Evolutionary conservation across 2,113 vertebrate genomes (phyloP).

Genomic region (Aptenodytes patagonicus): DNA sequence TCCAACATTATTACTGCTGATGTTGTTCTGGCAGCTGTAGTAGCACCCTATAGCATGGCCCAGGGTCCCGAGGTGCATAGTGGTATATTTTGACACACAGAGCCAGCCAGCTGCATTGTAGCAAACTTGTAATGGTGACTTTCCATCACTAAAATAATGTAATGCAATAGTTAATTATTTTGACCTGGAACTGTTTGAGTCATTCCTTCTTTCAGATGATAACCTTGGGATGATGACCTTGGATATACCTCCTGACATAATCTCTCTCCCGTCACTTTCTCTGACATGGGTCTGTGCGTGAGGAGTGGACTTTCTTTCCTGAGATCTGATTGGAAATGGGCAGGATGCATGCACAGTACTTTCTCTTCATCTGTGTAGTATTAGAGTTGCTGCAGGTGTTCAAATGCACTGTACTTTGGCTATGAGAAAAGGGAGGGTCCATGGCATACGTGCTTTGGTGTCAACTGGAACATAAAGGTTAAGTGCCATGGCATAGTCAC

Average conservation of each 20-base stretch:
- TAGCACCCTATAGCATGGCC: not conserved
- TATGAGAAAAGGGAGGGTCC: not conserved
- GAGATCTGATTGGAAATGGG: not conserved
- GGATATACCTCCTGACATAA: not conserved
- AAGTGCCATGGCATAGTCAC: not conserved
- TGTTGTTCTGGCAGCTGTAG: not conserved
- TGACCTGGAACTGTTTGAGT: not conserved
- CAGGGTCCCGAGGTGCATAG: rapidly evolving
- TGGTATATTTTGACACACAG: not conserved
- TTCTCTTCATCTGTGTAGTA: not conserved
- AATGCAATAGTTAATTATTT: not conserved
- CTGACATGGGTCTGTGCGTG: not conserved
- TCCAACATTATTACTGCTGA: not conserved
- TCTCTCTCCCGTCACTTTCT: not conserved
- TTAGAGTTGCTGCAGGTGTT: not conserved
- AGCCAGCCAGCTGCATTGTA: not conserved
- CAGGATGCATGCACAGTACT: not conserved
- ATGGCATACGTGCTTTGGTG: not conserved
- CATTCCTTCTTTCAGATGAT: not conserved
- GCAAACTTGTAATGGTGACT: not conserved
- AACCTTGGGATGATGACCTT: not conserved
- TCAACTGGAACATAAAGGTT: not conserved
- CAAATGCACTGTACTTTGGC: not conserved
- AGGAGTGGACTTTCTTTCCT: not conserved
- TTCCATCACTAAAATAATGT: not conserved